Percentiles rank a stretch among this genome's conserved stretches.
phyloP scores from a whole-genome alignment of 2,113 vertebrate genomes.

The Lanius collurio region DNA sequence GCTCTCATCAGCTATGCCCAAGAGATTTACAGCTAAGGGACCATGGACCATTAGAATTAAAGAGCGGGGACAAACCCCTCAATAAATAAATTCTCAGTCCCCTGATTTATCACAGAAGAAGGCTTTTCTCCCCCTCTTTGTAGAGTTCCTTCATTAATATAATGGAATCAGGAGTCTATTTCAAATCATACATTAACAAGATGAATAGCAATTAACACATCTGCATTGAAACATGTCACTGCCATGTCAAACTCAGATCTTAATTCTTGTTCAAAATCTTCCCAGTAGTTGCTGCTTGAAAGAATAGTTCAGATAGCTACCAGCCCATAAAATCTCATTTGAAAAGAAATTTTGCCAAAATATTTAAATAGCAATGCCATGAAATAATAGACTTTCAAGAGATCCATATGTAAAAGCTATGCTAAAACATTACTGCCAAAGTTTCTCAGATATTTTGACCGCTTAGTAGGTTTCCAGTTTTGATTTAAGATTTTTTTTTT shows the following conservation, averaged over 20 bases:
- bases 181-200: not conserved
- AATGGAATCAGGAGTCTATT: not conserved
- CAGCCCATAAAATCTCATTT: not conserved
- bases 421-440: not conserved
- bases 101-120: not conserved
- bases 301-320: not conserved
- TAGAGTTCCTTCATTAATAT: not conserved
- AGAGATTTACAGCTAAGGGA: not conserved
- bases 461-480: not conserved
- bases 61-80: not conserved
- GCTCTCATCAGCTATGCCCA: not conserved
- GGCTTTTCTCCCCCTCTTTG: not conserved
- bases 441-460: not conserved
- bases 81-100: not conserved
- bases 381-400: not conserved
- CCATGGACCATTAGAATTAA: not conserved
- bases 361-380: not conserved
- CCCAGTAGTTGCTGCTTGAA: not conserved
- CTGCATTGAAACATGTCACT: not conserved
- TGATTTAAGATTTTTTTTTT: not conserved
- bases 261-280: not conserved
- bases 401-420: not conserved
- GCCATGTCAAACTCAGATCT: not conserved
- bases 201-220: not conserved
- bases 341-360: not conserved